Percentiles rank a stretch among this genome's conserved stretches.
These are phyloP conservation scores for Heliornis fulica DNA, from an alignment of 2,113 vertebrate genomes.

Conservation along the genomic window DNA sequence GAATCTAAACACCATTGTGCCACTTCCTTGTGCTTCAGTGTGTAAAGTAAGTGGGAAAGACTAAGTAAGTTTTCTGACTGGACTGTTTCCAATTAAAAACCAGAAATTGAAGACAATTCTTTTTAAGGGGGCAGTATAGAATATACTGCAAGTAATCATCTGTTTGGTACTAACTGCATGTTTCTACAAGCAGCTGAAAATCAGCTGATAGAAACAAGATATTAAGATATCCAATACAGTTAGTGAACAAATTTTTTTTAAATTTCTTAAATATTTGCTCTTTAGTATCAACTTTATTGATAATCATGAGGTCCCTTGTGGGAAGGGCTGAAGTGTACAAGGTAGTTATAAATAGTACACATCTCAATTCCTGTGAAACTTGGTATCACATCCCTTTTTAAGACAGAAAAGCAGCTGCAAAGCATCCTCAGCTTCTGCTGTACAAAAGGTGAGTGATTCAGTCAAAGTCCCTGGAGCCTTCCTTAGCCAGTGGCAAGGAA, in stretches of 20 bases:
- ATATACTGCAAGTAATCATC: neutral
- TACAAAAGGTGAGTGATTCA: neutral
- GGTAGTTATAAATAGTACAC: neutral
- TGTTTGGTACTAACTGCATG: neutral
- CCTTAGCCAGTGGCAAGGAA: neutral
- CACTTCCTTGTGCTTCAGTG: neutral
- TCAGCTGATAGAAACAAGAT: neutral
- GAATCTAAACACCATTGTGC: neutral
- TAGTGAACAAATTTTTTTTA: neutral
- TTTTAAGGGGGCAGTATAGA: neutral
- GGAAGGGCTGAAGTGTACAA: neutral
- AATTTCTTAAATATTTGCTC: neutral
- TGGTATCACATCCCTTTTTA: rapidly evolving
- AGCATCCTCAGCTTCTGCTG: neutral
- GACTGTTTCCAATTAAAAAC: neutral
- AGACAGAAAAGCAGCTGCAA: too few relatives aligned
- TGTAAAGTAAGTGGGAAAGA: neutral
- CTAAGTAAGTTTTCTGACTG: neutral
- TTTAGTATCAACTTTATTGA: neutral
- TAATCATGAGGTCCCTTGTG: neutral
- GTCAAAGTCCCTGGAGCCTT: neutral
- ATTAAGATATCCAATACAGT: neutral
- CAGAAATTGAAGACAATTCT: neutral
- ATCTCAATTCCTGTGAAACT: neutral
- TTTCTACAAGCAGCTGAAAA: neutral